Base-by-base conservation (phyloP, 1,140 invertebrate genomes). In the Heliothis subflexa region DNA sequence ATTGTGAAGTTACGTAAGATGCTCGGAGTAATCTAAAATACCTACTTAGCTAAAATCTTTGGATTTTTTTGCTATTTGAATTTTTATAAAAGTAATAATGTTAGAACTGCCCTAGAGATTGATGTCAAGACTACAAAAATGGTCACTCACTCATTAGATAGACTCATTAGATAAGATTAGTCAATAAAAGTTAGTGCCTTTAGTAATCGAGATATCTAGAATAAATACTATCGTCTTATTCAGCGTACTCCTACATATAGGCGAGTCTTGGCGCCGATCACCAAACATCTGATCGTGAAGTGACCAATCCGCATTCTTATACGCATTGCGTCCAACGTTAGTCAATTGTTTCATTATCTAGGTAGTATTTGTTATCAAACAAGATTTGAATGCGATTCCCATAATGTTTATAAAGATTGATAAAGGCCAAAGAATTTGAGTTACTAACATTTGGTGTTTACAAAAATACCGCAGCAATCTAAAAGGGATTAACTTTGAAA, bases 161-260 rank as follows among this genome's bases (percentile, higher is more conserved):
- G 40, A 14, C 14, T 62, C 61, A 7, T n/a, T 14, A 3, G 12
- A 14, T 40, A 49, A 68, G 45, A 50, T 68, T 50, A 28, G 28
- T 28, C 45, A 68, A 49, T 68, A 28, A 68, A 25, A 45, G 64
- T 21, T 66, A 66, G 40, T 21, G 14, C 47, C 66, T n/a, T n/a
- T 49, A 70, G 52, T 50, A 52, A 70, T 28, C 18, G 18, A 28
- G 66, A 16, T 52, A 70, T 70, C 14, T 10, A 1, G 21, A 52
- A 5, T 0, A 49, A 70, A 70, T 52, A 13, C 33, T 40, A 40
- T 40, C 33, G 33, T 52, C 16, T 70, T 49, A 49, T 28, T 59
- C 0, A 66, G 18, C 11, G 12, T 70, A 70, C 21, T n/a, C n/a
- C 21, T 25, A 25, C 21, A n/a, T n/a, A n/a, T 50, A 21, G 45